Conservation (phyloP, 2,113 vertebrate species). For the Nycticorax nycticorax region DNA sequence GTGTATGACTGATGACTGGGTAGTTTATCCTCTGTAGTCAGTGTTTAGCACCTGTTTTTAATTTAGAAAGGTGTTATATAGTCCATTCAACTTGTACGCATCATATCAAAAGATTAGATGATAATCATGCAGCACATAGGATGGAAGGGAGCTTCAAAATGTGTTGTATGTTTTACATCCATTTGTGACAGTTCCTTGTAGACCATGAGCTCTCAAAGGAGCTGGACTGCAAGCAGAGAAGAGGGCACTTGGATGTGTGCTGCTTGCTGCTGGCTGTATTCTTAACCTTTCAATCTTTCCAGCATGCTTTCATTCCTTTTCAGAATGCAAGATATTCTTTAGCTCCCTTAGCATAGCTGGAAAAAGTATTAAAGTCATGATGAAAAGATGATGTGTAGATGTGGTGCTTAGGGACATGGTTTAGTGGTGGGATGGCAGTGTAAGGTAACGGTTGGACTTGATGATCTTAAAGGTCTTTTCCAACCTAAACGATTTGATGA, state of each 20-base stretch:
- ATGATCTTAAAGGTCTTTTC: no score
- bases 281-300: not conserved
- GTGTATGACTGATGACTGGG: rapidly evolving
- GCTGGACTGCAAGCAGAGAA: not conserved
- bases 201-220: not conserved
- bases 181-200: not conserved
- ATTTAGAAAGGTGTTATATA: not conserved
- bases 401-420: no score
- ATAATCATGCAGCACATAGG: not conserved
- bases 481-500: no score
- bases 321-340: not conserved
- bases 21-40: not conserved
- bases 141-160: not conserved
- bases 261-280: not conserved
- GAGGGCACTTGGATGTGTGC: not conserved
- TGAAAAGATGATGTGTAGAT: not conserved
- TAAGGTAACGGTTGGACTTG: no score
- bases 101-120: not conserved
- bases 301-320: not conserved
- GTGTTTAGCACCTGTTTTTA: not conserved
- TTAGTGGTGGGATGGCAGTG: no score
- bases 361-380: not conserved
- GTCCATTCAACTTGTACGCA: not conserved
- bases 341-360: not conserved
- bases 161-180: not conserved